Base-by-base conservation (phyloP, 2,797 vertebrate genomes). In the Sciurus carolinensis region DNA sequence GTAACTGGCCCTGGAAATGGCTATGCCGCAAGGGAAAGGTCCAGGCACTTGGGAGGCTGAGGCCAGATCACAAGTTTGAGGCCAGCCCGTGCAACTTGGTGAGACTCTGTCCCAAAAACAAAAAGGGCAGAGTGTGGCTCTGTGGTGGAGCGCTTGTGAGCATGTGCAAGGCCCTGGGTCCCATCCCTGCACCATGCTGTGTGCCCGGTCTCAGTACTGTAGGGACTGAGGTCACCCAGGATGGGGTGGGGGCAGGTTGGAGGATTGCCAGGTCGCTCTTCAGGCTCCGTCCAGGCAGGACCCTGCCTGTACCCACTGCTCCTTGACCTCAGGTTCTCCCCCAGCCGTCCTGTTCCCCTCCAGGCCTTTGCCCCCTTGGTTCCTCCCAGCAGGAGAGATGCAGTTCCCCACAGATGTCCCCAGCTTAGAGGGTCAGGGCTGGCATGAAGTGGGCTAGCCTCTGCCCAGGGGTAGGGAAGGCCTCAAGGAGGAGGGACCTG, bases 151-250 rank as follows among this genome's bases (percentile, higher is more conserved):
- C 15, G 15, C 66, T 12, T 26, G 22, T 57, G 8, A 62, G 59
- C 59, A 26, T 10, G 50, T 62, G 59, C 9, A 22, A 26, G 59
- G 24, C 22, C 59, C 24, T 59, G 59, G 9, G 59, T 62, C 26
- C 59, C 26, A 26, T 26, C 59, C 24, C 24, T 11, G 39, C 39
- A 39, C 39, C 39, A 39, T 24, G 33, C 24, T 17, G 24, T 9
- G 2, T 22, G 20, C 82, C 42, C 0, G 50, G 52, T 30, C 52
- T 36, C 12, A 7, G 24, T 20, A n/a, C 28, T 8, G 3, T 0
- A 17, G 24, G 26, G 39, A 20, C 14, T 0, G 30, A 36, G 22
- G 12, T 30, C 64, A 69, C 14, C n/a, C 1, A 0, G 28, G 36
- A 22, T 14, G 52, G 47, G 11, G 22, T 3, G 17, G 30, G 9